phyloP scores from a whole-genome alignment of 2,113 vertebrate species.

The Scophthalmus maximus region DNA sequence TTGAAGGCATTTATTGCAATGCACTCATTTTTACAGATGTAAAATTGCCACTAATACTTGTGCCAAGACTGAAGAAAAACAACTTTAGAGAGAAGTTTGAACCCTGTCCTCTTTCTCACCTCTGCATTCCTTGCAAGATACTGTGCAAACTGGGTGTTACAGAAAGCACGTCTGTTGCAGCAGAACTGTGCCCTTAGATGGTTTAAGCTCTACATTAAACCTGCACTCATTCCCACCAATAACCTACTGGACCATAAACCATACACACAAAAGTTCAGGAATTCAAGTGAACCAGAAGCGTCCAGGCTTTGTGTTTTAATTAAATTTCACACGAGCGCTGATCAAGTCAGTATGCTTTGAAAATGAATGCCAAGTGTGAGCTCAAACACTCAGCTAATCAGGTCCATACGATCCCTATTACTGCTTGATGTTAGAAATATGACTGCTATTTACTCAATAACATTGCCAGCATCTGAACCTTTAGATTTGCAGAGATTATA shows the following conservation, averaged over 20 bases:
- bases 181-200: not conserved
- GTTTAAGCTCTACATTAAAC: not conserved
- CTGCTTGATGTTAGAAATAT: constrained; percentile 24
- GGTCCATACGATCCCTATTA: constrained; percentile 16
- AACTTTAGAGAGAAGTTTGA: not conserved
- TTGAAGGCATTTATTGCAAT: too few species aligned
- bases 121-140: not conserved
- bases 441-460: constrained; percentile 23
- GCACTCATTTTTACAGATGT: too few species aligned
- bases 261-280: constrained; percentile 32
- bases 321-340: constrained; percentile 27
- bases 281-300: constrained; percentile 31
- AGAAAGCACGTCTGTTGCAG: not conserved
- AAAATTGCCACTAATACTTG: not conserved
- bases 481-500: constrained; percentile 3
- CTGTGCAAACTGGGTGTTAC: not conserved
- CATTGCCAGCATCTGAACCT: constrained; percentile 4
- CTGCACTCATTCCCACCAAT: not conserved
- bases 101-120: not conserved
- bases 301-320: constrained; percentile 18
- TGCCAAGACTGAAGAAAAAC: too few species aligned
- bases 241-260: not conserved
- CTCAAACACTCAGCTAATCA: constrained; percentile 19
- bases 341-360: constrained; percentile 36
- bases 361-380: constrained; percentile 6